These are phyloP conservation scores for Acheta domesticus DNA, from an alignment of 2,888 invertebrate species.

Conservation along the genomic window DNA sequence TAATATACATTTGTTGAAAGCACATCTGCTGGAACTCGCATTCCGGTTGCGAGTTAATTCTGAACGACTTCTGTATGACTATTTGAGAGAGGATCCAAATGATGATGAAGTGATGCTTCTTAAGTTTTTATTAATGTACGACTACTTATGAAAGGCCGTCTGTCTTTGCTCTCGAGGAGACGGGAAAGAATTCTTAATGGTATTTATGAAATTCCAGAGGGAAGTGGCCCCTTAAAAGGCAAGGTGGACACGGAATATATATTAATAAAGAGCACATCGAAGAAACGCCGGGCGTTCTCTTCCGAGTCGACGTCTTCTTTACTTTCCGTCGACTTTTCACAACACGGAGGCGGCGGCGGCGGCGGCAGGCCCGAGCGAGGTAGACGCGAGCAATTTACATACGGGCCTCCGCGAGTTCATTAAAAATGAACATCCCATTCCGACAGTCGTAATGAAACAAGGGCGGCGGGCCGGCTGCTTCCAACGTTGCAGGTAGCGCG, in stretches of 20 bases:
- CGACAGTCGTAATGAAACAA: constrained; percentile 24
- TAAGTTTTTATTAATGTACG: too few species aligned
- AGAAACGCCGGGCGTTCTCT: not conserved
- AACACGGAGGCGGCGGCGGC: not conserved
- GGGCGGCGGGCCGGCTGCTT: constrained; percentile 19
- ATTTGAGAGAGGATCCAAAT: too few species aligned
- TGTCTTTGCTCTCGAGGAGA: too few species aligned
- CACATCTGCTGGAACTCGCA: too few species aligned
- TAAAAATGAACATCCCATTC: constrained; percentile 27
- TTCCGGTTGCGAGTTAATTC: too few species aligned
- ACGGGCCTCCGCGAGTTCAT: constrained; percentile 21
- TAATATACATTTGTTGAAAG: too few species aligned
- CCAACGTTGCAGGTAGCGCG: not conserved
- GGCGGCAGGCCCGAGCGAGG: not conserved
- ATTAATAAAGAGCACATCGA: not conserved
- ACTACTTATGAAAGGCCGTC: too few species aligned
- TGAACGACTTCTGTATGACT: too few species aligned
- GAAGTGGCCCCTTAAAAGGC: not conserved
- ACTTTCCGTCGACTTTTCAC: constrained; percentile 1
- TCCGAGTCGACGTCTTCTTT: constrained; percentile 5
- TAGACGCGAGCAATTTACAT: constrained; percentile 24
- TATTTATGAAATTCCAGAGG: too few species aligned
- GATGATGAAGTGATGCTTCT: too few species aligned
- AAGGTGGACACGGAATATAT: not conserved
- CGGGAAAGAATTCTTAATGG: too few species aligned